These are phyloP conservation scores for Euzetes globulus DNA, from an alignment of 2,888 invertebrate species.

Conservation along the genomic window DNA sequence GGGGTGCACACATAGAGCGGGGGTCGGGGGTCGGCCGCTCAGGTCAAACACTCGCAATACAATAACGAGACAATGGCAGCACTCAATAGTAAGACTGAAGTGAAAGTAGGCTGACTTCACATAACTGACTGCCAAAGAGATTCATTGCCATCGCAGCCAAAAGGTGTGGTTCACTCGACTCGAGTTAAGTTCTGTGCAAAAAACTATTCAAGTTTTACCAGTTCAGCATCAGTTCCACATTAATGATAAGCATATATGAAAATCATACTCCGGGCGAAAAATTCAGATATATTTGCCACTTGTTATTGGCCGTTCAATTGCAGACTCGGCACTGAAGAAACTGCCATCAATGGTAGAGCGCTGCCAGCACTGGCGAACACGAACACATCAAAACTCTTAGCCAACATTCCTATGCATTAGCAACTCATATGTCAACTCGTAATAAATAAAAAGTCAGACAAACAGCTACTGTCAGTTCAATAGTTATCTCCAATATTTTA, in stretches of 20 bases:
- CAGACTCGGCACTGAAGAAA: neutral
- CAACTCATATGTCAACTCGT: slow-evolving; percentile 19
- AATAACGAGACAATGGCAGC: slow-evolving; percentile 4
- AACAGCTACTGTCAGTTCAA: slow-evolving; percentile 15
- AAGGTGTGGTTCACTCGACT: slow-evolving; percentile 18
- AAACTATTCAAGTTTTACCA: slow-evolving; percentile 23
- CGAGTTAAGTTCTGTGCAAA: neutral
- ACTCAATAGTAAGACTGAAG: slow-evolving; percentile 16
- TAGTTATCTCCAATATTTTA: neutral
- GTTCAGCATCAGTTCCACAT: slow-evolving; percentile 17
- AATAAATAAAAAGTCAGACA: slow-evolving; percentile 12
- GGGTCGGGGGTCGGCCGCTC: slow-evolving; percentile 11
- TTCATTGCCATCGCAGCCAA: slow-evolving; percentile 24
- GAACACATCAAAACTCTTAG: neutral
- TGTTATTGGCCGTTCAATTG: slow-evolving; percentile 5
- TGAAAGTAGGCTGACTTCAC: slow-evolving; percentile 24
- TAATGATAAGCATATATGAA: slow-evolving; percentile 24
- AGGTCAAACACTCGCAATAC: slow-evolving; percentile 24
- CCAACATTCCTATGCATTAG: slow-evolving; percentile 15
- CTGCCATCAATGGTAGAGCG: neutral
- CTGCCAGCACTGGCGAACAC: neutral
- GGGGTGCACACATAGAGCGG: slow-evolving; percentile 19
- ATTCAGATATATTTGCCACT: slow-evolving; percentile 20
- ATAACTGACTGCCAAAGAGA: slow-evolving; percentile 3
- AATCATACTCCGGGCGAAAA: slow-evolving; percentile 14